Base-by-base conservation (phyloP, 2,797 vertebrate genomes). In the Orientallactaga sibirica region DNA sequence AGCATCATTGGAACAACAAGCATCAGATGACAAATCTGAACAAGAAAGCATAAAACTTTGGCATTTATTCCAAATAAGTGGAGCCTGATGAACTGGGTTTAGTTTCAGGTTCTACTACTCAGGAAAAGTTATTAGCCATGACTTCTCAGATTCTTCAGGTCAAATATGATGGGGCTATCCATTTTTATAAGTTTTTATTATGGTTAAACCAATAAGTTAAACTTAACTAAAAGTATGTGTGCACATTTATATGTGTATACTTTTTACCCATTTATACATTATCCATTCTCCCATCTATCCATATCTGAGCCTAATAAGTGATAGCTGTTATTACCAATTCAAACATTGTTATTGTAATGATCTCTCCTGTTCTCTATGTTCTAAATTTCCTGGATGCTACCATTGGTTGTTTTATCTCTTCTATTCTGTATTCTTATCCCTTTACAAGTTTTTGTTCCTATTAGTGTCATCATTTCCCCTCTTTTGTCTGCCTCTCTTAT, bases 91-190 rank as follows among this genome's bases (percentile, higher is more conserved):
- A 78, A n/a, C 4, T 80, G 41, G 19, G 19, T 67, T 48, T 92
- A 62, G 48, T 67, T 90, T 95, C 58, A 94, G 41, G 11, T 92
- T 88, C 52, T 92, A 37, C 15, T 86, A 43, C 4, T 3, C 90
- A 88, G 64, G 27, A 86, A 61, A 92, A 94, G 52, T 89, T 37
- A 80, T 4, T 81, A 64, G 14, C 11, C 92, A 2, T 77, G 2
- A 85, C 41, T 52, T 75, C 41, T 96, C 73, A 91, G 71, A 62
- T 90, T 89, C 66, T 61, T 80, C 43, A 55, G 7, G 18, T 55
- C 52, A 78, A 43, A 43, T 66, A 8, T 33, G 18, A 12, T 55
- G 43, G 22, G 19, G 61, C 68, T 81, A 83, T 41, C 12, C 24
- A 37, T 61, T 77, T 77, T 80, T 73, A 64, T 37, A 88, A 3